Percentiles rank a stretch among this genome's conserved stretches.
Evolutionary conservation across 2,113 vertebrate species (phyloP).

Genomic region (Typhlomys cinereus): DNA sequence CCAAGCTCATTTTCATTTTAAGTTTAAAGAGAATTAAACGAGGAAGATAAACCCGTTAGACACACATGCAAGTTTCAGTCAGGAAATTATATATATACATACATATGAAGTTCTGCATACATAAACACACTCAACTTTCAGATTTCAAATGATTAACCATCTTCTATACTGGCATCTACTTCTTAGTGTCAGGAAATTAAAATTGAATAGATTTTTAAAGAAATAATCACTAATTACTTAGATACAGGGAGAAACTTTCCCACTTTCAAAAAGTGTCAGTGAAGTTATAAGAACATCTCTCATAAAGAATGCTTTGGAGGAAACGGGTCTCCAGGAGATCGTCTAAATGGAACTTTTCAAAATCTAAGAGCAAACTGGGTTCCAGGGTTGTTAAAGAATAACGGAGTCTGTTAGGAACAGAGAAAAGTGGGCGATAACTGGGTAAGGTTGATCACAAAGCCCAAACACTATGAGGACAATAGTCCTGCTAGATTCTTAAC

Average conservation of each 20-base stretch:
- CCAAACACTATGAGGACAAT: not conserved
- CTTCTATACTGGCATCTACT: not conserved
- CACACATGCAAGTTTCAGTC: not conserved
- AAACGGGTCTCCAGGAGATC: slow-evolving; percentile 4
- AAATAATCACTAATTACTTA: not conserved
- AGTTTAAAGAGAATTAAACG: slow-evolving; percentile 49
- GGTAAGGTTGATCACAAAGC: not conserved
- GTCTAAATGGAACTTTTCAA: slow-evolving; percentile 17
- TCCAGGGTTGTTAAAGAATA: slow-evolving; percentile 5
- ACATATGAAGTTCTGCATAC: too few species aligned
- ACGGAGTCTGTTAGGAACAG: not conserved
- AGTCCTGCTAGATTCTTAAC: not conserved
- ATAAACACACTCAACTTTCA: not conserved
- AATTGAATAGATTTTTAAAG: not conserved
- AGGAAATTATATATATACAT: too few species aligned
- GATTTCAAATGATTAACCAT: slow-evolving; percentile 25
- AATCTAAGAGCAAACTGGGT: not conserved
- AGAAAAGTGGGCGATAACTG: not conserved
- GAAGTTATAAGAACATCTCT: not conserved
- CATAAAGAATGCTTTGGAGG: not conserved
- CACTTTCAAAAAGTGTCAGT: not conserved
- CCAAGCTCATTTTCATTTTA: slow-evolving; percentile 15
- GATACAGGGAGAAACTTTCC: not conserved
- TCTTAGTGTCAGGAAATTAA: slow-evolving; percentile 39
- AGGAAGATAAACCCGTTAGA: not conserved